Evolutionary conservation across 2,797 vertebrate genomes (phyloP).

Genomic region (Uromys caudimaculatus): DNA sequence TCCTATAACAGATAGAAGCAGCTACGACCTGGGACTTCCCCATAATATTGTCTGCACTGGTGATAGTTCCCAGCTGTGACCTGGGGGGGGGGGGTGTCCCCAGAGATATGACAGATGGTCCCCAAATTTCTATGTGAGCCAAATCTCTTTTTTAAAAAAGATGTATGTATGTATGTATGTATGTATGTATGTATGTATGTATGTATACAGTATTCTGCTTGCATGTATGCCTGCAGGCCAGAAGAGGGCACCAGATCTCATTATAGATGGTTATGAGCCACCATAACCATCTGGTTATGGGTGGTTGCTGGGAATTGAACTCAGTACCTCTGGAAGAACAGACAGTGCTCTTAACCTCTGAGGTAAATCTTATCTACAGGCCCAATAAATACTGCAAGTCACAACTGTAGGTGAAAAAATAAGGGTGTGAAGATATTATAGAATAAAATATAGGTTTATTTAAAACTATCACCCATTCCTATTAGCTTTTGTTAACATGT

Average conservation of each 20-base stretch:
- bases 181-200: not conserved
- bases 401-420: not conserved
- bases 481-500: not conserved
- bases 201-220: not conserved
- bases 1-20: not conserved
- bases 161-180: not conserved
- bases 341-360: not conserved
- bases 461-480: slow-evolving; percentile 5
- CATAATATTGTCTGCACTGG: not conserved
- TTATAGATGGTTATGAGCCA: not conserved
- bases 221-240: not conserved
- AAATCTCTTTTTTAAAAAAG: not conserved
- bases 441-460: slow-evolving; percentile 28
- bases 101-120: not conserved
- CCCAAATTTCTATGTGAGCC: not conserved
- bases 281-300: too few relatives aligned
- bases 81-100: not conserved
- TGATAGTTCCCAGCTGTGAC: not conserved
- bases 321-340: not conserved
- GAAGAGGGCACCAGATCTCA: not conserved
- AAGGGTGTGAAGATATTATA: not conserved
- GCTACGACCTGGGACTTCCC: not conserved
- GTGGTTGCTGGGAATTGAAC: not conserved
- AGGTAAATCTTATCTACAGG: not conserved
- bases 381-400: not conserved